These are phyloP conservation scores for Loriculus beryllinus DNA, from an alignment of 2,797 vertebrate species.

Conservation along the genomic window DNA sequence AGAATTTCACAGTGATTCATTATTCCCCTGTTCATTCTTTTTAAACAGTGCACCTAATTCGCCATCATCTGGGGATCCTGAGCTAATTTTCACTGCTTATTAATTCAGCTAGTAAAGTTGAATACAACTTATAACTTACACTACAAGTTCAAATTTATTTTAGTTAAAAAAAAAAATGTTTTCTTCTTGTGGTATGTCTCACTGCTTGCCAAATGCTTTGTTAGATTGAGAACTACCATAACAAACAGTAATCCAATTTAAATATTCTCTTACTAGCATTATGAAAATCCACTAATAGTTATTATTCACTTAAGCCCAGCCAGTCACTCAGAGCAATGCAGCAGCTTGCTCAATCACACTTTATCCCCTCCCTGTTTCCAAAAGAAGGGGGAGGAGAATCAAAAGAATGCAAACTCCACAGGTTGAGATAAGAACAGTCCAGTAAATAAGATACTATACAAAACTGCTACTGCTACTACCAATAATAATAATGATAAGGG, in stretches of 20 bases:
- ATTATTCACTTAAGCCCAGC: neutral
- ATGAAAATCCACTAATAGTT: neutral
- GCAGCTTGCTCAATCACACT: neutral
- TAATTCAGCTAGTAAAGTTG: neutral
- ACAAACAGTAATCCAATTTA: neutral
- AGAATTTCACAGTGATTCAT: neutral
- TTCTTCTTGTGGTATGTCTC: neutral
- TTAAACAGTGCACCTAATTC: neutral
- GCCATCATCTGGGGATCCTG: neutral
- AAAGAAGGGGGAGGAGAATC: neutral
- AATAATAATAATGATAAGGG: neutral
- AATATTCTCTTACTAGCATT: neutral
- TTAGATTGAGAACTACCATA: neutral
- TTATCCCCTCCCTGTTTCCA: neutral
- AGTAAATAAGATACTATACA: neutral
- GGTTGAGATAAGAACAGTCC: neutral
- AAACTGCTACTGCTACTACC: neutral
- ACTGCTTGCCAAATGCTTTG: neutral
- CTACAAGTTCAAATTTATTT: neutral
- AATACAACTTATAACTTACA: neutral
- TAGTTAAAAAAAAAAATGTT: rapidly evolving
- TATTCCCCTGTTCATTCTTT: neutral
- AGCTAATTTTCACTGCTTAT: neutral
- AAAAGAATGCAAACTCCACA: neutral
- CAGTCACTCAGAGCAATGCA: neutral